These are phyloP conservation scores for Coilia nasus DNA, from an alignment of 2,797 vertebrate genomes.

Conservation along the genomic window DNA sequence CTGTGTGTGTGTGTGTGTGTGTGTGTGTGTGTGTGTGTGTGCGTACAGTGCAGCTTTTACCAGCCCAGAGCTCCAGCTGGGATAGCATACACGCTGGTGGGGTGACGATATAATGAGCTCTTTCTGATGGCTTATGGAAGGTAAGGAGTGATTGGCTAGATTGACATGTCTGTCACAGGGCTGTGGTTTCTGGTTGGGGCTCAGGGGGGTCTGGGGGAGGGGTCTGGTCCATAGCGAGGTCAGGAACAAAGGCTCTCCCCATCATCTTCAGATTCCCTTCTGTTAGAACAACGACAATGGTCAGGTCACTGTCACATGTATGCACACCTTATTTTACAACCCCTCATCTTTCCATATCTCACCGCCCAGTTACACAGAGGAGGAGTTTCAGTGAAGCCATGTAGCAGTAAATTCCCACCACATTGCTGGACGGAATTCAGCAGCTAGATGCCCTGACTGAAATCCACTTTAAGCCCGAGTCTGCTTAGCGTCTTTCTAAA, in stretches of 20 bases:
- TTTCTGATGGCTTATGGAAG: not conserved
- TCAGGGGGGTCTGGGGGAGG: conserved; percentile 68
- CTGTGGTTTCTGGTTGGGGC: conserved; percentile 82
- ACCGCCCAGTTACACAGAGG: not conserved
- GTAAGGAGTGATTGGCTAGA: conserved; percentile 31
- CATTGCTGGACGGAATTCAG: not conserved
- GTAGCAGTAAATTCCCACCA: not conserved
- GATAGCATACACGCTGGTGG: not conserved
- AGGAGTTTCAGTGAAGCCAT: not conserved
- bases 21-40: not conserved
- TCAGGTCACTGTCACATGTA: not conserved
- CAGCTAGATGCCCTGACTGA: not conserved
- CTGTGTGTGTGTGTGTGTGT: not conserved
- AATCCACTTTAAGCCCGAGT: not conserved
- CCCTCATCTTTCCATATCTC: not conserved
- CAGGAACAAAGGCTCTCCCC: conserved; percentile 74
- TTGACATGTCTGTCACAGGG: conserved; percentile 70
- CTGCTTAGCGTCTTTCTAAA: not conserved
- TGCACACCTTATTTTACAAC: not conserved
- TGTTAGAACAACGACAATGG: conserved; percentile 4
- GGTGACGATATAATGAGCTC: not conserved
- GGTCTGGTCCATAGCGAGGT: conserved; percentile 67
- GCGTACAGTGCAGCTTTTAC: not conserved
- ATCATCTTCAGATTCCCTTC: conserved; percentile 68
- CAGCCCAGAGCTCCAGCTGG: not conserved